Conservation (phyloP, 2,797 vertebrate species). For the Molossus molossus region DNA sequence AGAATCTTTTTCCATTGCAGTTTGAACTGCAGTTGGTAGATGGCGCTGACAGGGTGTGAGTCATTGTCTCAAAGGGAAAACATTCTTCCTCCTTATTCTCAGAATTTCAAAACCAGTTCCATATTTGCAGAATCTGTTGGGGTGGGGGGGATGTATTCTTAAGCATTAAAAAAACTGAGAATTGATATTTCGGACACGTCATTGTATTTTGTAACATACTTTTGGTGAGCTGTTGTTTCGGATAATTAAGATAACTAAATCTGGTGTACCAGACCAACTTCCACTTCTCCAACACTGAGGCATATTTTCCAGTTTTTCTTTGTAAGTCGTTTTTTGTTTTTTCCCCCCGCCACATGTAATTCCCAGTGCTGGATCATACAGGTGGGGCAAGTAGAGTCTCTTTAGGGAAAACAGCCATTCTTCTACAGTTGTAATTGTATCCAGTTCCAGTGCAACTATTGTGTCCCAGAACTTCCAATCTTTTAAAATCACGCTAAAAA, state of each 20-base stretch:
- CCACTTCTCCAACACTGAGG: slow-evolving; percentile 66
- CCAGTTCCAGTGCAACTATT: slow-evolving; percentile 21
- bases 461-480: slow-evolving; percentile 22
- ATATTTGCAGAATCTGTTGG: background rate
- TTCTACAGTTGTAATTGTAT: background rate
- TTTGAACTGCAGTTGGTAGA: slow-evolving; percentile 75
- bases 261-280: slow-evolving; percentile 38
- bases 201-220: slow-evolving; percentile 1
- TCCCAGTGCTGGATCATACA: background rate
- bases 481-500: background rate
- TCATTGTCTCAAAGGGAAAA: background rate
- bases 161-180: background rate
- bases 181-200: background rate
- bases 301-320: slow-evolving; percentile 60
- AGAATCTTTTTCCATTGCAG: slow-evolving; percentile 53
- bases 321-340: background rate
- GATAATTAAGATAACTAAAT: background rate
- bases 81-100: background rate
- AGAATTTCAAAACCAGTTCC: slow-evolving; percentile 10
- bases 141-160: background rate
- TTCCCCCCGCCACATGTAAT: background rate
- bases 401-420: slow-evolving; percentile 33
- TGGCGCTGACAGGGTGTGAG: slow-evolving; percentile 73
- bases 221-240: background rate
- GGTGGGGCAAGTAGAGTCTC: slow-evolving; percentile 61